Base-by-base conservation (phyloP, 2,113 vertebrate species). In the Galeopterus variegatus region DNA sequence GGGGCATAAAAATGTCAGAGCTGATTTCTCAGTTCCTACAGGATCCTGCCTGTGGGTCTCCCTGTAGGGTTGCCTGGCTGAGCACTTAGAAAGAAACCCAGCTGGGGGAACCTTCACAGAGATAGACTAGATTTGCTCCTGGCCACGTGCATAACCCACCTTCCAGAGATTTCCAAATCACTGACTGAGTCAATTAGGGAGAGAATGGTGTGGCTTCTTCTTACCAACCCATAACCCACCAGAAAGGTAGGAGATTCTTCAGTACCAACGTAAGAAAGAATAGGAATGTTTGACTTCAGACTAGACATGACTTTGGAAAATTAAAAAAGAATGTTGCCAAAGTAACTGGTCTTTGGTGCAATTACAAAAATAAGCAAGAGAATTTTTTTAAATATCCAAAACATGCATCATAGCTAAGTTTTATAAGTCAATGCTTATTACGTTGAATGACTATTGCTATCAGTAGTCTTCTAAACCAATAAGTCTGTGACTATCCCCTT, bases 81-180 rank as follows among this genome's bases (percentile, higher is more conserved):
- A 48, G 23, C 0, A 23, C 26, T 41, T 17, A 5, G 1, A 4
- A 17, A 82, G 50, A 64, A n/a, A 26, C 8, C 8, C 0, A 14
- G 8, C 9, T 10, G 24, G 36, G 10, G 11, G 17, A 36, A 2
- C 0, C 1, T 3, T 4, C 23, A 8, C 41, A 77, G 45, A 70
- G 45, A 70, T 0, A 13, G 19, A 60, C 10, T 3, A 23, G 23
- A 26, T 3, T 2, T 33, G 10, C 18, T 13, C 24, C 62, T 48
- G 10, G 54, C n/a, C 8, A 1, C 0, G 0, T 0, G 24, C 45
- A n/a, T 7, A 45, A 13, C 15, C 41, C 24, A 6, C 58, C 18
- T 14, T 4, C 33, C 24, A 8, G 17, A 33, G 15, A 13, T 0
- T 56, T n/a, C 65, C 3, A 0, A 0, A 6, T 24, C 62, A 28